Percentiles rank a stretch among this genome's conserved stretches.
Conservation (phyloP, 2,888 invertebrate genomes). For the Cremastinae sp. region DNA sequence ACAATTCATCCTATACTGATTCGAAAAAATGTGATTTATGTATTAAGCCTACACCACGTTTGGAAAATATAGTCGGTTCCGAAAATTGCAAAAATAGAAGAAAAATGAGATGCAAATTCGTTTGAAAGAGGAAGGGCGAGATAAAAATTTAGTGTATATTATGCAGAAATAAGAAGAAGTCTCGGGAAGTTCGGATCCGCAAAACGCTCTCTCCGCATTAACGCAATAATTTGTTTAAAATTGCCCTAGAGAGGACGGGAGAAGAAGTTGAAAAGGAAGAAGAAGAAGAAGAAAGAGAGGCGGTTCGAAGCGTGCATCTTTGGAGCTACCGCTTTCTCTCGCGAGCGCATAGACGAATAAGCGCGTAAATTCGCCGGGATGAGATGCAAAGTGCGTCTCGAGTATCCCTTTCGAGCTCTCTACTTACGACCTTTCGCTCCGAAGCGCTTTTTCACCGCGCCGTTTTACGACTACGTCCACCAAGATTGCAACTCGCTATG, state of each 20-base stretch:
- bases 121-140: not conserved
- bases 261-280: no score
- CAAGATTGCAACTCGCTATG: slow-evolving; percentile 25
- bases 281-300: no score
- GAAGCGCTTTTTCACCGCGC: not conserved
- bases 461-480: not conserved
- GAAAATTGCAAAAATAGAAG: no score
- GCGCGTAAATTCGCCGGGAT: not conserved
- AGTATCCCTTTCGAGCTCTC: not conserved
- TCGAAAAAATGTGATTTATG: no score
- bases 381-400: not conserved
- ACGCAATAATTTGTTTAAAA: slow-evolving; percentile 64
- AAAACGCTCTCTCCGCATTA: slow-evolving; percentile 54
- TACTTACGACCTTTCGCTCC: slow-evolving; percentile 7
- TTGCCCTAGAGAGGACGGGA: slow-evolving; percentile 32
- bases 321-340: slow-evolving; percentile 39
- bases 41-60: no score
- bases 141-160: not conserved
- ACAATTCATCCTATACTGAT: no score
- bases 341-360: not conserved
- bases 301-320: slow-evolving; percentile 42
- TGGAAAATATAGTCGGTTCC: no score
- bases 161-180: not conserved
- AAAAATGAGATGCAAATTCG: no score
- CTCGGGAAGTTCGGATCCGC: not conserved